Evolutionary conservation across 2,888 invertebrate genomes (phyloP), one percentile per base, ranked within the genome.

Genomic region (Xestia ashworthii): DNA sequence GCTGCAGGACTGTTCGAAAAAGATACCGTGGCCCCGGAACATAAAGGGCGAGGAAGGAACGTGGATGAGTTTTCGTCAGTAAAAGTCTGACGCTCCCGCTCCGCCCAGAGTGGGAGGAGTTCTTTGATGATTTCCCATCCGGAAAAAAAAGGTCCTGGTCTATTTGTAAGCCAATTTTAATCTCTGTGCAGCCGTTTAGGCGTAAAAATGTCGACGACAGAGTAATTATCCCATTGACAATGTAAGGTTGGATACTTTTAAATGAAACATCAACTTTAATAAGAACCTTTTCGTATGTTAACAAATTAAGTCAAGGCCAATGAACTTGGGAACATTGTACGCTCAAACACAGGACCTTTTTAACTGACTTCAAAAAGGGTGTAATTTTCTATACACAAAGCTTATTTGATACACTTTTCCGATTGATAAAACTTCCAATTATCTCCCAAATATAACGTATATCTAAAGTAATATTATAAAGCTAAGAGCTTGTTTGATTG

Each of bases 361-460:
- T 14, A 62, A 44, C 3, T 3, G 12, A 38, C 19, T 12, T 19
- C 9, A 69, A 68, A 48, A 38, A 14, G n/a, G 6, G 44, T 0
- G 14, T 3, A 4, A 16, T 1, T 32, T 25, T 69, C 19, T 14
- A 46, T 6, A 41, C 16, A 48, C 14, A 22, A 41, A 25, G 11
- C 11, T 22, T 16, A 60, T 60, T 0, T 16, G 5, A 25, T 41
- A 11, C 4, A 38, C 0, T 32, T n/a, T 53, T n/a, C 32, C 11
- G n/a, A 3, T 16, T 44, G 19, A 62, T 44, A 62, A 67, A 77
- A 50, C 32, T 19, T 41, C 41, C 48, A 62, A n/a, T 25, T 77
- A 60, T 41, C 22, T 12, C n/a, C 79, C 32, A 64, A 64, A n/a
- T n/a, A n/a, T n/a, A n/a, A n/a, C n/a, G n/a, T n/a, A n/a, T n/a